phyloP scores from a whole-genome alignment of 2,888 invertebrate species.

The Tinea pellionella region DNA sequence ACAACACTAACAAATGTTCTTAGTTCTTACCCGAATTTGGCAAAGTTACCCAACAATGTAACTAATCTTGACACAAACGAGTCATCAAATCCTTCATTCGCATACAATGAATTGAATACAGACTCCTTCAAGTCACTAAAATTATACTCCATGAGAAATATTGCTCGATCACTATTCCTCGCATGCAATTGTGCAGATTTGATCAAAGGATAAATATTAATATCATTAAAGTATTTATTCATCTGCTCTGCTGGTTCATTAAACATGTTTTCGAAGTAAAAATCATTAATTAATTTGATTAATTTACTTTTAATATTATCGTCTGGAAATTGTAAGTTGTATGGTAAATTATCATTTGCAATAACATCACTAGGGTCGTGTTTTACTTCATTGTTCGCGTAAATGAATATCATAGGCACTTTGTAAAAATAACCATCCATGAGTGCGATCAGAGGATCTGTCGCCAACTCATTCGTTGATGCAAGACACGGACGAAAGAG shows the following conservation, averaged over 20 bases:
- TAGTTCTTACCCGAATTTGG: conserved; percentile 44
- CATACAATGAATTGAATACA: conserved; percentile 27
- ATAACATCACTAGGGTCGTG: conserved; percentile 21
- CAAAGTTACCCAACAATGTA: conserved; percentile 41
- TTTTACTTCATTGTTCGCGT: conserved; percentile 26
- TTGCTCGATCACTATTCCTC: conserved; percentile 27
- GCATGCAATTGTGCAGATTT: conserved; percentile 40
- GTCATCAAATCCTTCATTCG: conserved; percentile 20
- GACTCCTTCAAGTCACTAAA: conserved; percentile 18
- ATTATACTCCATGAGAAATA: conserved; percentile 41
- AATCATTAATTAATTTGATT: conserved; percentile 37
- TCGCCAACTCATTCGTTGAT: conserved; percentile 24
- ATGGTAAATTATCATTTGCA: conserved; percentile 39
- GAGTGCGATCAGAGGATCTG: conserved; percentile 38
- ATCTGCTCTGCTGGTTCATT: neutral
- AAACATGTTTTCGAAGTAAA: conserved; percentile 31
- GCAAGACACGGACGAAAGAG: conserved; percentile 44
- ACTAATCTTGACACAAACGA: conserved; percentile 27
- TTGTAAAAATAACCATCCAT: conserved; percentile 30
- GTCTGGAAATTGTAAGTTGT: conserved; percentile 37
- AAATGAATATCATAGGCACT: conserved; percentile 40
- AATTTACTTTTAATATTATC: conserved; percentile 28
- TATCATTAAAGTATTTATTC: conserved; percentile 29
- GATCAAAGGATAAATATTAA: conserved; percentile 41
- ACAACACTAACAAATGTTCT: conserved; percentile 17